Evolutionary conservation across 2,888 invertebrate genomes (phyloP).

Genomic region (Aspidiotus destructor): DNA sequence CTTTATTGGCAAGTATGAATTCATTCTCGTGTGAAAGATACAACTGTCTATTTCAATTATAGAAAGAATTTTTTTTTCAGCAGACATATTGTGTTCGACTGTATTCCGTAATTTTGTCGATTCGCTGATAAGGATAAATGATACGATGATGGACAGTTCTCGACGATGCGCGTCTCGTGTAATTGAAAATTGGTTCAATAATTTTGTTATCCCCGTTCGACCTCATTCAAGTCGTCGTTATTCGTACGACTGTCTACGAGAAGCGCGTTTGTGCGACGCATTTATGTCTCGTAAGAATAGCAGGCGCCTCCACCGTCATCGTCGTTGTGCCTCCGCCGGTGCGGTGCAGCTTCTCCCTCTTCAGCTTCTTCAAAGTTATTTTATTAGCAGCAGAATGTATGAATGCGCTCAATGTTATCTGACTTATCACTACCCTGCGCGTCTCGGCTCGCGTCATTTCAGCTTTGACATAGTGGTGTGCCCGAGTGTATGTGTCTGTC

Average conservation of each 20-base stretch:
- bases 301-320: neutral
- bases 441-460: too few relatives aligned
- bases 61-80: too few relatives aligned
- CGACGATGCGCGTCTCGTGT: constrained; percentile 22
- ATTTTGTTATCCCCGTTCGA: constrained; percentile 6
- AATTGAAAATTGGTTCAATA: constrained; percentile 24
- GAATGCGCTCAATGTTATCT: too few relatives aligned
- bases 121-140: constrained; percentile 22
- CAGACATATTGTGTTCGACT: too few relatives aligned
- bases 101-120: too few relatives aligned
- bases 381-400: too few relatives aligned
- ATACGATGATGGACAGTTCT: constrained; percentile 28
- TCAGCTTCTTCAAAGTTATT: too few relatives aligned
- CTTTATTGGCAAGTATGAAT: too few relatives aligned
- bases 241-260: neutral
- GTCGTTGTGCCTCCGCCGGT: neutral
- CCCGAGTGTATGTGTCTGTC: constrained; percentile 1
- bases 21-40: too few relatives aligned
- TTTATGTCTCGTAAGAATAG: neutral
- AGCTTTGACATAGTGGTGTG: neutral
- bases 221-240: neutral
- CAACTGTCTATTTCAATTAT: too few relatives aligned
- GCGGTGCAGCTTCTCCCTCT: neutral
- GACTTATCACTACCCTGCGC: too few relatives aligned
- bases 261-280: neutral